phyloP scores from a whole-genome alignment of 2,113 vertebrate genomes.

The Nothobranchius kuhntae region DNA sequence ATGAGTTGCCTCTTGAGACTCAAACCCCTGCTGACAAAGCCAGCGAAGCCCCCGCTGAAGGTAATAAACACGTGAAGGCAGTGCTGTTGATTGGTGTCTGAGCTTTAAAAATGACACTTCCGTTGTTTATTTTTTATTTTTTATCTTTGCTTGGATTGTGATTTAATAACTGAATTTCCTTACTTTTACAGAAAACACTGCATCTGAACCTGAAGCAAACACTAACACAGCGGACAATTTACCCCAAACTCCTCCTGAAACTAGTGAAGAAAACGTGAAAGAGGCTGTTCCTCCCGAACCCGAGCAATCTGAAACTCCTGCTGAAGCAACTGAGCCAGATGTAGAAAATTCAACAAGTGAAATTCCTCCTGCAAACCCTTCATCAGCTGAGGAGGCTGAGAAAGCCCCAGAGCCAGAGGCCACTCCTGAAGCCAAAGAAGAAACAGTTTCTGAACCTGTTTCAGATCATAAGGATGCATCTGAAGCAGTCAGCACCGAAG shows the following conservation, averaged over 20 bases:
- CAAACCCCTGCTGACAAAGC: slow-evolving; percentile 17
- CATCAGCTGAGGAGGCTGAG: slow-evolving; percentile 1
- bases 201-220: slow-evolving; percentile 17
- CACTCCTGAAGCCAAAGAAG: slow-evolving; percentile 24
- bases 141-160: slow-evolving; percentile 1
- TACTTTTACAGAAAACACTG: slow-evolving; percentile 31
- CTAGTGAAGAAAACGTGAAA: slow-evolving; percentile 27
- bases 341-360: slow-evolving; percentile 11
- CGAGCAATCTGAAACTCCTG: slow-evolving; percentile 20
- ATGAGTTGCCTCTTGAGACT: slow-evolving; percentile 70
- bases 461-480: slow-evolving; percentile 7
- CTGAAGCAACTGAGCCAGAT: slow-evolving; percentile 26
- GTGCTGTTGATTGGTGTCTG: not conserved
- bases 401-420: slow-evolving; percentile 19
- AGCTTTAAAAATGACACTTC: not conserved
- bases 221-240: slow-evolving; percentile 17
- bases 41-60: slow-evolving; percentile 43
- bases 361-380: slow-evolving; percentile 12
- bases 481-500: slow-evolving; percentile 8
- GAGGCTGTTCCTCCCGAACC: slow-evolving; percentile 16
- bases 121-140: slow-evolving; percentile 3
- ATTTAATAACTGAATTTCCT: slow-evolving; percentile 1
- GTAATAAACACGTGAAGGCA: slow-evolving; percentile 45
- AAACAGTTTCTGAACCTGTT: slow-evolving; percentile 22
- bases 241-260: slow-evolving; percentile 35